These are phyloP conservation scores for Cactoblastis cactorum DNA, from an alignment of 2,888 invertebrate species.

Conservation along the genomic window DNA sequence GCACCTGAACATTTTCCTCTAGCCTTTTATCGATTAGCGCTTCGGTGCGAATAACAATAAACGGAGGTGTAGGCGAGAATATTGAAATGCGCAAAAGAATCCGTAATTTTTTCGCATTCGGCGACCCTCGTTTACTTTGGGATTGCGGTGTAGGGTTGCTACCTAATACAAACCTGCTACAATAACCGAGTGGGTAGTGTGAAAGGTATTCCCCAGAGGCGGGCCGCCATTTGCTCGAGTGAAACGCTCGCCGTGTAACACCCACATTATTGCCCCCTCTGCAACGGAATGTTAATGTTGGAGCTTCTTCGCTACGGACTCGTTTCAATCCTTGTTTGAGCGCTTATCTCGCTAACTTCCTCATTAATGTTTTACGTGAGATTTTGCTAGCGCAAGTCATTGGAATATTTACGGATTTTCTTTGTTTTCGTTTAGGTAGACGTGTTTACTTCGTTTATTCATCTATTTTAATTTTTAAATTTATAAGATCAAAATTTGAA, in stretches of 20 bases:
- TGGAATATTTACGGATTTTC: conserved; percentile 1
- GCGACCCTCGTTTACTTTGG: conserved; percentile 28
- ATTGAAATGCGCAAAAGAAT: conserved; percentile 19
- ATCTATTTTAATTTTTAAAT: no score
- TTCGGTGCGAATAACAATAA: neutral
- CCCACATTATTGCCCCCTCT: conserved; percentile 55
- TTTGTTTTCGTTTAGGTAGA: neutral
- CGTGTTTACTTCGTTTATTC: no score
- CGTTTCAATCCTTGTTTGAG: conserved; percentile 50
- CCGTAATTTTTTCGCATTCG: conserved; percentile 21
- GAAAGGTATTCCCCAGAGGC: conserved; percentile 35
- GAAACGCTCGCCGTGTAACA: conserved; percentile 51
- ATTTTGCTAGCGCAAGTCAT: conserved; percentile 28
- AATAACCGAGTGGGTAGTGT: conserved; percentile 26
- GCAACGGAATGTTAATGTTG: conserved; percentile 53
- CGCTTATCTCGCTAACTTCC: conserved; percentile 49
- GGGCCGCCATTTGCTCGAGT: conserved; percentile 50
- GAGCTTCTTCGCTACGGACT: conserved; percentile 42
- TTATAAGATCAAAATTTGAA: no score
- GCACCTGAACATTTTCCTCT: neutral
- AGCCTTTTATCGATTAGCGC: conserved; percentile 2
- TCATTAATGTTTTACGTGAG: conserved; percentile 55
- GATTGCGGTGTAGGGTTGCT: conserved; percentile 28
- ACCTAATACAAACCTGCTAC: conserved; percentile 33
- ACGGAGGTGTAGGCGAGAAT: conserved; percentile 15